Percentiles rank a stretch among this genome's conserved stretches.
phyloP scores from a whole-genome alignment of 2,888 invertebrate species.

The Drosophila diplacantha region DNA sequence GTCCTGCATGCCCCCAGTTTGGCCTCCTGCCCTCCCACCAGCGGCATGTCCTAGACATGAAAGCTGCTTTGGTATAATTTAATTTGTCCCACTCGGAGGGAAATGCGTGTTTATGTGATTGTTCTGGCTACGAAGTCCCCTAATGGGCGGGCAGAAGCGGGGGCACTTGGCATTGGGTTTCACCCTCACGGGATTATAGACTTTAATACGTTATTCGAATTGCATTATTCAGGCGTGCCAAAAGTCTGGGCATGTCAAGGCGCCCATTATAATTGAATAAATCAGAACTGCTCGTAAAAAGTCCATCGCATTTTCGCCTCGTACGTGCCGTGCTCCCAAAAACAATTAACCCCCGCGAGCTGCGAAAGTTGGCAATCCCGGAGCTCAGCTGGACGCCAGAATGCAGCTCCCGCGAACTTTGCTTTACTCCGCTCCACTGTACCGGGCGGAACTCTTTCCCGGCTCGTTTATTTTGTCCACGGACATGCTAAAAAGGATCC shows the following conservation, averaged over 20 bases:
- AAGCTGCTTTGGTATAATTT: slow-evolving; percentile 69
- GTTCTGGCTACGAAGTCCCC: slow-evolving; percentile 35
- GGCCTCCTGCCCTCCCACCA: neutral
- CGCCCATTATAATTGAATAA: slow-evolving; percentile 52
- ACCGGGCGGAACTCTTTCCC: slow-evolving; percentile 28
- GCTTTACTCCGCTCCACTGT: slow-evolving; percentile 18
- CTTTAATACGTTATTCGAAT: slow-evolving; percentile 25
- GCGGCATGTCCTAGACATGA: slow-evolving; percentile 51
- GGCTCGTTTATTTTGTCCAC: slow-evolving; percentile 53
- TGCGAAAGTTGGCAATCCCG: slow-evolving; percentile 47
- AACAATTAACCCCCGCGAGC: slow-evolving; percentile 62
- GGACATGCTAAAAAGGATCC: slow-evolving; percentile 49
- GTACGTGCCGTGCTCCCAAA: slow-evolving; percentile 60
- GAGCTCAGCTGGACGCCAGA: slow-evolving; percentile 23
- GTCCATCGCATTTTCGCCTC: slow-evolving; percentile 8
- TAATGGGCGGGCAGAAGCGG: slow-evolving; percentile 3
- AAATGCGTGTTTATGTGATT: slow-evolving; percentile 68
- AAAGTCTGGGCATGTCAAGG: slow-evolving; percentile 24
- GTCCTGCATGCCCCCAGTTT: slow-evolving; percentile 7
- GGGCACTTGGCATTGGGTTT: slow-evolving; percentile 12
- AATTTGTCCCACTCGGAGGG: slow-evolving; percentile 61
- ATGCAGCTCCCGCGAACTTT: slow-evolving; percentile 31
- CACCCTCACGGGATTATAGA: slow-evolving; percentile 26
- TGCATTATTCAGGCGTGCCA: slow-evolving; percentile 49
- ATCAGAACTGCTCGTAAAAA: slow-evolving; percentile 40